Evolutionary conservation across 2,888 invertebrate species (phyloP), one percentile per base, ranked within the genome.

Genomic region (Cinara cedri): DNA sequence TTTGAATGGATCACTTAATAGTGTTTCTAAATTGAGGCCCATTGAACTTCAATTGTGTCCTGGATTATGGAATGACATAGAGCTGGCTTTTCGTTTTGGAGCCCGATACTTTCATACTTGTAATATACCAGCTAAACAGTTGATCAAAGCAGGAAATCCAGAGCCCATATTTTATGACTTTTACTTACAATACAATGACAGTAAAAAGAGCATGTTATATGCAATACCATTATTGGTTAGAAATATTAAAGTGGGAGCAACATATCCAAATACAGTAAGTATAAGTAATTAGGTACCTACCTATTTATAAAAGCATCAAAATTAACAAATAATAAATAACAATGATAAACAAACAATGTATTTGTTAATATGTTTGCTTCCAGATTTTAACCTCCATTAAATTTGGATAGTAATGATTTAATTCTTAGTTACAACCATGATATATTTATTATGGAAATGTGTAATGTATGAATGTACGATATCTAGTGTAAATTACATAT

Each of bases 151-250:
- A 54, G 81, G 83, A 16, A 51, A 44, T 11, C 46, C 60, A 19
- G 83, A 86, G 83, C 87, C 87, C 81, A 84, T 85, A 82, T 89
- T 90, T 84, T 86, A 87, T 82, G 88, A 89, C 82, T 86, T 89
- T 24, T 90, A 87, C 84, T 84, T 90, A 78, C 85, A 87, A 78
- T 88, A 87, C 83, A 85, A 83, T 68, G 85, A 86, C 19, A 85
- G 85, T 65, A 86, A 85, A n/a, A 86, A 85, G 71, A 84, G 84
- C 57, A 83, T 86, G 82, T 84, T 89, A 70, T 89, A 89, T 83
- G 86, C 89, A 1, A 83, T 91, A 42, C 90, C 91, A 11, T 85
- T 91, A 60, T 85, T 89, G 21, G 87, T 90, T 44, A 85, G 85
- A 75, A 88, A 89, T 83, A 85, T 87, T 81, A 85, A 87, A 76